phyloP scores from a whole-genome alignment of 2,888 invertebrate genomes.

The Cristatella mucedo region DNA sequence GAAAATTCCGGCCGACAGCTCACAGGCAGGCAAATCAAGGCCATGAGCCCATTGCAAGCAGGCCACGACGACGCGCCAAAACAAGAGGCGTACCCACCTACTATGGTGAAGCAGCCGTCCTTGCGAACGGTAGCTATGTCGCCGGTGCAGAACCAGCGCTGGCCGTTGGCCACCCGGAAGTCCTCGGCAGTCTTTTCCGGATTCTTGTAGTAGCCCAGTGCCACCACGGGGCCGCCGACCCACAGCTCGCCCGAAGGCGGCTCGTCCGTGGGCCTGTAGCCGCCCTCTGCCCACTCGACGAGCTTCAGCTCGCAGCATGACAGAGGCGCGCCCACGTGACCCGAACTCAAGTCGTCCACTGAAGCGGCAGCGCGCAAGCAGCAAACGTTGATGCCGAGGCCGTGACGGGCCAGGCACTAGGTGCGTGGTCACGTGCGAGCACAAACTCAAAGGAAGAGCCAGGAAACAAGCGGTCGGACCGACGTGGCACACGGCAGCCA shows the following conservation, averaged over 20 bases:
- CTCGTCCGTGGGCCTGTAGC: slow-evolving; percentile 68
- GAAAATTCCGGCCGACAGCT: too few species aligned
- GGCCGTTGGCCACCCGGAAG: slow-evolving; percentile 44
- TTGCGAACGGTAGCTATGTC: slow-evolving; percentile 84
- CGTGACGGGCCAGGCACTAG: too few species aligned
- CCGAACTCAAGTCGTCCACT: slow-evolving; percentile 52
- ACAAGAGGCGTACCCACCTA: slow-evolving; percentile 51
- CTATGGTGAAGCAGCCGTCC: slow-evolving; percentile 87
- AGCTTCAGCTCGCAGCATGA: slow-evolving; percentile 67
- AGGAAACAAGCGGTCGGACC: too few species aligned
- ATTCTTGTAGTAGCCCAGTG: slow-evolving; percentile 81
- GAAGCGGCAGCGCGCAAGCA: too few species aligned
- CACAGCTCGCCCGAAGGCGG: slow-evolving; percentile 74
- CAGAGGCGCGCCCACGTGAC: slow-evolving; percentile 74
- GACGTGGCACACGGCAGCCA: too few species aligned
- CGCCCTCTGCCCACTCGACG: slow-evolving; percentile 83
- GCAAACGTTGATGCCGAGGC: too few species aligned
- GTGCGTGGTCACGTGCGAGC: too few species aligned
- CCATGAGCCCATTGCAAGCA: too few species aligned
- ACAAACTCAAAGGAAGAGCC: too few species aligned
- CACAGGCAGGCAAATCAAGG: too few species aligned
- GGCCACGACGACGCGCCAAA: too few species aligned
- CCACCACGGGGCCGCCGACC: slow-evolving; percentile 75
- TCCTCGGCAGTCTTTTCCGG: slow-evolving; percentile 73
- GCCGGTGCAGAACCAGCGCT: slow-evolving; percentile 80